Evolutionary conservation across 2,113 vertebrate species (phyloP), one percentile per base, ranked within the genome.

Genomic region (Phaethornis superciliosus): DNA sequence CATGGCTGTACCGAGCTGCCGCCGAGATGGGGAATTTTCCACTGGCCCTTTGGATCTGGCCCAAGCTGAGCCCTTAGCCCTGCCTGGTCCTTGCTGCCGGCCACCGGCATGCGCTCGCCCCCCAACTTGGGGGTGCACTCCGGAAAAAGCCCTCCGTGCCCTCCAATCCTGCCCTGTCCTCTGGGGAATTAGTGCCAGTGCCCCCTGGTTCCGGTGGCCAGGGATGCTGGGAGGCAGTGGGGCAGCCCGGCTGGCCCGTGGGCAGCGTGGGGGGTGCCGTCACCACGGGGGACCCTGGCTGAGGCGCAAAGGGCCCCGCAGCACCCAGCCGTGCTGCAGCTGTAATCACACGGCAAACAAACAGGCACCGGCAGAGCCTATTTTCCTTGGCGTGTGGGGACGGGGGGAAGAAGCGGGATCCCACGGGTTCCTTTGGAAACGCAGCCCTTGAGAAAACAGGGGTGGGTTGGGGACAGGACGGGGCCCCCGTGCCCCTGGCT

Each of bases 281-380:
- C 82, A 51, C 77, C 6, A 2, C 1, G 0, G 72, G 80, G 91
- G 55, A 77, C 28, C 83, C 89, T 94, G 91, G 68, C 59, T 2
- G 23, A 88, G 76, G 78, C 1, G 40, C 81, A 95, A 64, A 94
- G 85, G 62, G 75, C 58, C 62, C 49, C 6, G 3, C 75, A 91
- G 95, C 62, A 7, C 94, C 92, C n/a, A 47, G 52, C 81, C 40
- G 37, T 2, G 82, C 70, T 96, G 81, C 96, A 96, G 95, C 95
- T 97, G 95, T 88, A 96, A 92, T 95, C 92, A 96, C 93, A 96
- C 40, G n/a, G 94, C 92, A 95, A 96, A 96, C 86, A 95, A 95
- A 94, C 91, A 91, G 62, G 81, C 84, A 23, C 74, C 78, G 27
- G 47, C 81, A 51, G 93, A 83, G 80, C 81, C 93, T 97, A 87